Conservation (phyloP, 1,140 invertebrate species). For the Drosophila pallidifrons region DNA sequence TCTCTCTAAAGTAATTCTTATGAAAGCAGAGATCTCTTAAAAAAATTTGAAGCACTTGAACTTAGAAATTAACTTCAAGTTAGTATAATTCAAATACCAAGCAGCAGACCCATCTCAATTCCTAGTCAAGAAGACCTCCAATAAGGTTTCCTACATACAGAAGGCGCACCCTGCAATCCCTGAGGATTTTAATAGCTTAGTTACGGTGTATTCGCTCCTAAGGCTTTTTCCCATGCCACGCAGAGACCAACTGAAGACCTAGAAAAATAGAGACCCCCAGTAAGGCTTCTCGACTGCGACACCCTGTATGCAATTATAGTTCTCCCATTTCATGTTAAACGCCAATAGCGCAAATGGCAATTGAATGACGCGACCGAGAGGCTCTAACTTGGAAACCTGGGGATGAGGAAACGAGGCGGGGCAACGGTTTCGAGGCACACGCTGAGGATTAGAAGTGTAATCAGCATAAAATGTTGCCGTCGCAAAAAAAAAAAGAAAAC, state of each 20-base stretch:
- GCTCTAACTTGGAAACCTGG: not conserved
- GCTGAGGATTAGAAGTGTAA: slow-evolving; percentile 82
- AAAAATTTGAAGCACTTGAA: too few species aligned
- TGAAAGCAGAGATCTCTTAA: too few species aligned
- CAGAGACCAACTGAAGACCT: not conserved
- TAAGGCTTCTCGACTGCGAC: slow-evolving; percentile 28
- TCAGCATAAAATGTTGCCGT: slow-evolving; percentile 81
- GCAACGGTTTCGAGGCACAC: slow-evolving; percentile 57
- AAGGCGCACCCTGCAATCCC: not conserved
- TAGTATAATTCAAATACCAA: too few species aligned
- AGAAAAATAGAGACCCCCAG: not conserved
- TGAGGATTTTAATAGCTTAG: not conserved
- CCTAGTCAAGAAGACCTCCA: not conserved
- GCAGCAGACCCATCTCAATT: not conserved
- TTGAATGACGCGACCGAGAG: slow-evolving; percentile 59
- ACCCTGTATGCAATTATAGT: slow-evolving; percentile 71
- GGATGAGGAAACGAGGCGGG: not conserved
- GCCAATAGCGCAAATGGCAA: slow-evolving; percentile 70
- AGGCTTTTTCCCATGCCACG: not conserved
- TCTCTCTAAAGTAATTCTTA: too few species aligned
- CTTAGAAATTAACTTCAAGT: too few species aligned
- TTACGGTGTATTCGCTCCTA: not conserved
- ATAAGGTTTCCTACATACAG: not conserved
- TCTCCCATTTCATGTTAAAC: slow-evolving; percentile 55
- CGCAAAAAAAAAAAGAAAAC: slow-evolving; percentile 26